These are phyloP conservation scores for Muscicapa comitata DNA, from an alignment of 2,797 vertebrate species.

Conservation along the genomic window DNA sequence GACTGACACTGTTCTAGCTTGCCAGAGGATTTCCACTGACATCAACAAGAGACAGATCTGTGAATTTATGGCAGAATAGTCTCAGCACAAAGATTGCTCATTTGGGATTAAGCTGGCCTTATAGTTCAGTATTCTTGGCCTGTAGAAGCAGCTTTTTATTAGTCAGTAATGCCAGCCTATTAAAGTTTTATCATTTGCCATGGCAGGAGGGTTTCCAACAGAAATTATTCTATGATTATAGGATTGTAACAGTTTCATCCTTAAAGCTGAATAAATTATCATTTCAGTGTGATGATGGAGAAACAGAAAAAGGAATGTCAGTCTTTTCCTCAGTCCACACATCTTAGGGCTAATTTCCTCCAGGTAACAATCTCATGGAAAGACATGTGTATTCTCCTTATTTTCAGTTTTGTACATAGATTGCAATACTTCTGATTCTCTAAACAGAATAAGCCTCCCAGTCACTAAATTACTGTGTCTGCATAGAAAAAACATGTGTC, in stretches of 20 bases:
- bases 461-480: neutral
- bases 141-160: neutral
- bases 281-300: neutral
- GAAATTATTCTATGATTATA: fast-evolving
- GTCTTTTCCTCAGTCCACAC: neutral
- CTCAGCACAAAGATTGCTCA: neutral
- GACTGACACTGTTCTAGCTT: neutral
- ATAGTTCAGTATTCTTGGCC: neutral
- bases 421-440: neutral
- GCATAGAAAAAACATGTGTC: fast-evolving
- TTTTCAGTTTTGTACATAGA: neutral
- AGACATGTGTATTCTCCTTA: neutral
- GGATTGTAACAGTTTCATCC: neutral
- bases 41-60: neutral
- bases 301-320: neutral
- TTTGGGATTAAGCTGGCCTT: neutral
- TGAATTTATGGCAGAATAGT: neutral
- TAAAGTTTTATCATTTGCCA: neutral
- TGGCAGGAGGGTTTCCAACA: neutral
- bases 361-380: neutral
- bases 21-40: neutral
- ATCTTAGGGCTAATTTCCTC: neutral
- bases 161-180: neutral
- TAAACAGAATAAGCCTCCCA: neutral
- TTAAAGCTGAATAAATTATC: neutral